Conservation (phyloP, 2,113 vertebrate species). For the Gadus macrocephalus region DNA sequence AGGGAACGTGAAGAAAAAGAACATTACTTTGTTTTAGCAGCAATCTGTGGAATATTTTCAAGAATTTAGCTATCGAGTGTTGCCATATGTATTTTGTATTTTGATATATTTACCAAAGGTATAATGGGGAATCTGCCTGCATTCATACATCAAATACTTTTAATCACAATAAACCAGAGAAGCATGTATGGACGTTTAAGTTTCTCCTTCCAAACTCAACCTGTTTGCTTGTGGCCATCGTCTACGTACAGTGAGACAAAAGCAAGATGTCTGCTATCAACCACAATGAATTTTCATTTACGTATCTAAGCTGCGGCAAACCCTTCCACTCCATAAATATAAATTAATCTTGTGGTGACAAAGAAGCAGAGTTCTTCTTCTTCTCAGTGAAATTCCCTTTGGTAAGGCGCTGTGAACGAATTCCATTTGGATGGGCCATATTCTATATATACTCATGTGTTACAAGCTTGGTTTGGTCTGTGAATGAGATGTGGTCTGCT, state of each 20-base stretch:
- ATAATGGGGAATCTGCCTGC: conserved; percentile 1
- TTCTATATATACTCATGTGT: conserved; percentile 32
- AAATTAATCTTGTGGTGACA: conserved; percentile 35
- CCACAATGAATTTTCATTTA: neutral
- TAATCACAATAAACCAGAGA: neutral
- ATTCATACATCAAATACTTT: conserved; percentile 23
- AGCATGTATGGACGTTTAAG: conserved; percentile 11
- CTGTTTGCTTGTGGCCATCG: neutral
- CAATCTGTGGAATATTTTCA: neutral
- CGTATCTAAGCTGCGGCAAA: neutral
- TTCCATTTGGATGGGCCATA: conserved; percentile 43
- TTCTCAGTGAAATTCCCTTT: conserved; percentile 30
- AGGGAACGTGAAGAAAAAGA: neutral
- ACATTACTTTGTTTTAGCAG: neutral
- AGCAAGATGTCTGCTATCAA: conserved; percentile 25
- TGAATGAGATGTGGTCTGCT: neutral
- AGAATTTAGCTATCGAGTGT: neutral
- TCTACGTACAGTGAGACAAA: conserved; percentile 35
- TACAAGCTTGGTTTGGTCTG: conserved; percentile 46
- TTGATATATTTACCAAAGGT: conserved; percentile 5
- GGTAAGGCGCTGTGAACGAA: conserved; percentile 43
- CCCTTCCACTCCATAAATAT: conserved; percentile 33
- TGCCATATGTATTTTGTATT: conserved; percentile 17
- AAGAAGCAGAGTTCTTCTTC: conserved; percentile 25
- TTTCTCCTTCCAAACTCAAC: neutral